These are phyloP conservation scores for Monodelphis domestica DNA, from an alignment of 2,797 vertebrate genomes.

Conservation along the genomic window DNA sequence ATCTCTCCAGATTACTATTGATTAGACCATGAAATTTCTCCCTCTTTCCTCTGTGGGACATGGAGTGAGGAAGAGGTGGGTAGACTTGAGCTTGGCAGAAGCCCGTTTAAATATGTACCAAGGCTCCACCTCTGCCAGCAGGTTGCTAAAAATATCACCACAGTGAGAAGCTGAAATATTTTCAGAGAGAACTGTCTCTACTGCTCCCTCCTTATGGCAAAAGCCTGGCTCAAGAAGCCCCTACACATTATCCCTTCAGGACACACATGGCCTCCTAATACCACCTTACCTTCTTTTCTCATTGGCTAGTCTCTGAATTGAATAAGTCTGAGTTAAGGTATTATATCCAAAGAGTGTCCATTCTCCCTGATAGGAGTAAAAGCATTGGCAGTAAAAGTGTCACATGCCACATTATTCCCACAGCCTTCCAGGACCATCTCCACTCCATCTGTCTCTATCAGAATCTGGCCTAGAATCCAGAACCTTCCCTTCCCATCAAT, in stretches of 20 bases:
- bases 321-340: slow-evolving; percentile 55
- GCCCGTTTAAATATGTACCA: slow-evolving; percentile 79
- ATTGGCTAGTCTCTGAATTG: slow-evolving; percentile 40
- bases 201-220: slow-evolving; percentile 70
- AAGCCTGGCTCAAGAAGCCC: slow-evolving; percentile 76
- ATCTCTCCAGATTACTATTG: not conserved
- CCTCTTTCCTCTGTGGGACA: slow-evolving; percentile 37
- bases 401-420: slow-evolving; percentile 38
- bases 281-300: slow-evolving; percentile 41
- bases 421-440: slow-evolving; percentile 54
- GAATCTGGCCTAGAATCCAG: slow-evolving; percentile 20
- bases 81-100: slow-evolving; percentile 69
- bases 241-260: slow-evolving; percentile 29
- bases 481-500: slow-evolving; percentile 41
- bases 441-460: slow-evolving; percentile 54
- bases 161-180: slow-evolving; percentile 80
- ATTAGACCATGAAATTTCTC: not conserved
- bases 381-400: slow-evolving; percentile 53
- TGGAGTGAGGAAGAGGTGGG: slow-evolving; percentile 54
- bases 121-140: slow-evolving; percentile 77
- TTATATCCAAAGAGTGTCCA: slow-evolving; percentile 57
- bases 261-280: slow-evolving; percentile 38
- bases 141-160: slow-evolving; percentile 79
- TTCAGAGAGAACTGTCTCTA: slow-evolving; percentile 77
- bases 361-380: slow-evolving; percentile 42